A percentile compares a stretch with the other conserved stretches of the same genome.
Conservation (phyloP, 2,113 vertebrate species). For the Paralichthys olivaceus region DNA sequence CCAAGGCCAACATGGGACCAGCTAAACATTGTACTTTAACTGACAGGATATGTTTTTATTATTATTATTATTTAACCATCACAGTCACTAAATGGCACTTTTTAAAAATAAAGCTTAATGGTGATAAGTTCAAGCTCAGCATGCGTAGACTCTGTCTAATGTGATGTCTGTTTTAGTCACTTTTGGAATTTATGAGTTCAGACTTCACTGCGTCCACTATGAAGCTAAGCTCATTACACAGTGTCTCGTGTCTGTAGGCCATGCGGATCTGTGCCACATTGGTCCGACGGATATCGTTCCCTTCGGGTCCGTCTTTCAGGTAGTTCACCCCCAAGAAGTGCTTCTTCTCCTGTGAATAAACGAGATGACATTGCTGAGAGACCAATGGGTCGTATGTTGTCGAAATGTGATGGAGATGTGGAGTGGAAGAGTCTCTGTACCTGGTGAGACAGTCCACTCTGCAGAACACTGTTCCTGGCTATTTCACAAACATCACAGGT, state of each 20-base stretch:
- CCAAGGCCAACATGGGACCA: not conserved
- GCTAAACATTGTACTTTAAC: not conserved
- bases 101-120: conserved; percentile 25
- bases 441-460: conserved; percentile 91
- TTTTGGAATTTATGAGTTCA: conserved; percentile 74
- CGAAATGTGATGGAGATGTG: not conserved
- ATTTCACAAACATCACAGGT: conserved; percentile 96
- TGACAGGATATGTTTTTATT: conserved; percentile 6
- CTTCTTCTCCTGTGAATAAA: conserved; percentile 87
- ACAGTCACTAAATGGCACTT: not conserved
- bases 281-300: conserved; percentile 92
- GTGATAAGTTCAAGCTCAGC: conserved; percentile 7
- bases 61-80: not conserved
- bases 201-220: conserved; percentile 90
- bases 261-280: conserved; percentile 96
- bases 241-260: conserved; percentile 92
- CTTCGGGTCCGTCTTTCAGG: conserved; percentile 91
- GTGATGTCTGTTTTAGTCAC: conserved; percentile 21
- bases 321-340: conserved; percentile 90
- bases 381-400: not conserved
- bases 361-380: accelerated
- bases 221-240: conserved; percentile 94
- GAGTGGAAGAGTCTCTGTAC: conserved; percentile 63
- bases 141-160: conserved; percentile 33
- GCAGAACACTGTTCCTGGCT: conserved; percentile 93